A percentile compares a stretch with the other conserved stretches of the same genome.
Conservation (phyloP, 2,888 invertebrate genomes). For the Eilema sororculum region DNA sequence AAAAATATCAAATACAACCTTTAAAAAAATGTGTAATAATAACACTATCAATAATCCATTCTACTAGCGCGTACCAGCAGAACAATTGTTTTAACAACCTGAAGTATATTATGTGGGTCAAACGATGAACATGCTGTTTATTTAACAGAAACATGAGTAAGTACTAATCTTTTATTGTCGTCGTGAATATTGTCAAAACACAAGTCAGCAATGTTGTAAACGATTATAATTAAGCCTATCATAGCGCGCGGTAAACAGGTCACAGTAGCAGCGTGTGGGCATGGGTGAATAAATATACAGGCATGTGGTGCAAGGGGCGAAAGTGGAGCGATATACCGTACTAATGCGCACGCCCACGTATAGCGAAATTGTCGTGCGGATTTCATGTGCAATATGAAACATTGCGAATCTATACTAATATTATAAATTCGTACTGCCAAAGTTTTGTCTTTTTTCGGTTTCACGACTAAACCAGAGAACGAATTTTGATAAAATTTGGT, state of each 20-base stretch:
- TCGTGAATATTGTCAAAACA: constrained; percentile 75
- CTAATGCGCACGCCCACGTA: constrained; percentile 1
- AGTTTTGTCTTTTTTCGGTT: too few species aligned
- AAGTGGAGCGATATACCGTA: constrained; percentile 61
- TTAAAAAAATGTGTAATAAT: not conserved
- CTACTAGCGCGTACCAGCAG: not conserved
- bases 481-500: too few species aligned
- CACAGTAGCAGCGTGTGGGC: constrained; percentile 53
- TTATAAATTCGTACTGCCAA: too few species aligned
- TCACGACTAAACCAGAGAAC: too few species aligned
- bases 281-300: constrained; percentile 50
- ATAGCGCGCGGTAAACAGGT: constrained; percentile 62
- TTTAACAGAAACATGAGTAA: constrained; percentile 50
- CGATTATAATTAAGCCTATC: constrained; percentile 67
- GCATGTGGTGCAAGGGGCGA: constrained; percentile 53
- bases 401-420: too few species aligned
- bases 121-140: constrained; percentile 35
- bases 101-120: constrained; percentile 30
- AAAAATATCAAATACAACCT: too few species aligned
- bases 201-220: constrained; percentile 55
- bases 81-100: constrained; percentile 4
- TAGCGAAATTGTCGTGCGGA: not conserved
- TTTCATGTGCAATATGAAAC: not conserved
- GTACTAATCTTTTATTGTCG: constrained; percentile 45
- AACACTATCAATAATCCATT: not conserved